Conservation (phyloP, 1,140 invertebrate genomes). For the Drosophila truncata region DNA sequence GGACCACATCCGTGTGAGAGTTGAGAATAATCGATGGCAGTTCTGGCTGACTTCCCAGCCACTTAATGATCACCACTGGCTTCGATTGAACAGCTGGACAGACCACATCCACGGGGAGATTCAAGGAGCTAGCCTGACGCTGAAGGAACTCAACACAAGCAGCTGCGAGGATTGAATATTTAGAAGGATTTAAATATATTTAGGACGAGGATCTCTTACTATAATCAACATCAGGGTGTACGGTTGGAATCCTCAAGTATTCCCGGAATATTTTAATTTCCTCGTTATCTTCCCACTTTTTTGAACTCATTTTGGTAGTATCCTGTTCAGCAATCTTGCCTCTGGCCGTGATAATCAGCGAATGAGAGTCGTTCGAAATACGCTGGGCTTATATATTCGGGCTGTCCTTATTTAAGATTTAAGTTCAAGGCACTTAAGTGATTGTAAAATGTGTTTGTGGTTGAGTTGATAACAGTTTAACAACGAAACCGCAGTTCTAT, state of each 20-base stretch:
- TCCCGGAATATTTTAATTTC: slow-evolving; percentile 92
- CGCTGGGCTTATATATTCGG: neutral
- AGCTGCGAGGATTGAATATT: slow-evolving; percentile 40
- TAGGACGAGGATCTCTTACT: slow-evolving; percentile 31
- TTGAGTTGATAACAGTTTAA: slow-evolving; percentile 8
- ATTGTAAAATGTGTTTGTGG: slow-evolving; percentile 10
- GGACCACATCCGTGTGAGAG: slow-evolving; percentile 96
- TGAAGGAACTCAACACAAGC: slow-evolving; percentile 88
- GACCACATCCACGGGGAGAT: slow-evolving; percentile 87
- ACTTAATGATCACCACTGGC: slow-evolving; percentile 91
- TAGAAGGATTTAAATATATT: neutral
- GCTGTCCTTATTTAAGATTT: neutral
- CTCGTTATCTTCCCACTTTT: slow-evolving; percentile 86
- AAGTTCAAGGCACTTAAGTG: neutral
- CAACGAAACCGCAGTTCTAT: neutral
- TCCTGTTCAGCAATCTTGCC: neutral
- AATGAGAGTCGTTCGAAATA: neutral
- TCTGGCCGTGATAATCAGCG: neutral
- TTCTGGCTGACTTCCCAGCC: slow-evolving; percentile 89
- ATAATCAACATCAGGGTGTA: slow-evolving; percentile 94
- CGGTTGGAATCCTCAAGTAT: slow-evolving; percentile 92
- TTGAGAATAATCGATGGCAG: slow-evolving; percentile 91
- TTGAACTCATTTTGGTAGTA: slow-evolving; percentile 33
- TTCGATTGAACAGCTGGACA: slow-evolving; percentile 85
- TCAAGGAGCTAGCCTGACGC: slow-evolving; percentile 88